Conservation (phyloP, 2,888 invertebrate species). For the Philonicus albiceps region DNA sequence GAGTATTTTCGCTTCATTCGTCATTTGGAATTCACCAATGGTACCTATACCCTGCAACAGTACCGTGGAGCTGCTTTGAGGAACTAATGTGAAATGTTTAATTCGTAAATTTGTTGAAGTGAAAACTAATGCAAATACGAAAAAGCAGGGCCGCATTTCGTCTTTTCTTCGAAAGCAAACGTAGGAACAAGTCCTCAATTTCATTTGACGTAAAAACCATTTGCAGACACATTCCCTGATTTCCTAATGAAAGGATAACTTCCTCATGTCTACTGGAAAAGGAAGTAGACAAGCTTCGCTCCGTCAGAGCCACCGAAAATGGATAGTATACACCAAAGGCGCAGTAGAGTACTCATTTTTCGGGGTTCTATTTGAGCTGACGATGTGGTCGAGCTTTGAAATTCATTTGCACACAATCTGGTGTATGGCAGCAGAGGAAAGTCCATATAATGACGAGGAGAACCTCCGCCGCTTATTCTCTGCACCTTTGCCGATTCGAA, state of each 20-base stretch:
- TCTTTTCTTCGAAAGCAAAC: constrained; percentile 18
- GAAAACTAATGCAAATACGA: constrained; percentile 39
- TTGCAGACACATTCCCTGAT: constrained; percentile 32
- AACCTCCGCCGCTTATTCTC: neutral
- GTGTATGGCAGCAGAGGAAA: constrained; percentile 35
- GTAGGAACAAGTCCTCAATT: constrained; percentile 30
- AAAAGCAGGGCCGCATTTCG: constrained; percentile 1
- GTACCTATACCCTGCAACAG: neutral
- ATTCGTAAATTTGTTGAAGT: constrained; percentile 38
- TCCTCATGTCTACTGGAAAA: neutral
- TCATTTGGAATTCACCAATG: constrained; percentile 6
- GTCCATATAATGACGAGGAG: neutral
- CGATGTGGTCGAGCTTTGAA: constrained; percentile 52
- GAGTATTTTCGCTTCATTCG: constrained; percentile 29
- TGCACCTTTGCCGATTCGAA: neutral
- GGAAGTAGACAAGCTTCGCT: neutral
- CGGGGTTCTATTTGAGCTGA: constrained; percentile 48
- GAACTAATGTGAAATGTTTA: constrained; percentile 35
- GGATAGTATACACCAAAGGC: neutral
- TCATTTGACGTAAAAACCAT: constrained; percentile 33
- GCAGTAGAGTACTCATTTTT: constrained; percentile 24
- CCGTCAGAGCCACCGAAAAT: neutral
- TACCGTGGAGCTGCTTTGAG: neutral
- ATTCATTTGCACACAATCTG: constrained; percentile 51
- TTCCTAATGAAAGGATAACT: constrained; percentile 35